Conservation (phyloP, 2,888 invertebrate species). For the Aplocera efformata region DNA sequence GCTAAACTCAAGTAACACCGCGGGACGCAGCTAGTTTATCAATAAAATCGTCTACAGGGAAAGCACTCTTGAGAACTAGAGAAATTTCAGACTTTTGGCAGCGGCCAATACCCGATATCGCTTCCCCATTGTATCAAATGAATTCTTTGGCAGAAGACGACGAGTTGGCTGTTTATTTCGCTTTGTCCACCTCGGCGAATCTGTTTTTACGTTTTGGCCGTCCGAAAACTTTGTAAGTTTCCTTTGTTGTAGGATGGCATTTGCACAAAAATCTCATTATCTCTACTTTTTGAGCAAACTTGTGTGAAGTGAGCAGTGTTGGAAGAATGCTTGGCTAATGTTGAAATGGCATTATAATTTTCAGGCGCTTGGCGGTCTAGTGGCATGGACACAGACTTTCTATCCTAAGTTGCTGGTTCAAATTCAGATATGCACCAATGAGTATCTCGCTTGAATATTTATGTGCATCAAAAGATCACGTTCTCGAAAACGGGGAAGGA, state of each 20-base stretch:
- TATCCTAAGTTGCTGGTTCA: too few species aligned
- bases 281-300: not conserved
- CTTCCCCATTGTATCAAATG: conserved; percentile 5
- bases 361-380: too few species aligned
- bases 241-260: not conserved
- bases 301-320: not conserved
- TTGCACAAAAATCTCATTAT: not conserved
- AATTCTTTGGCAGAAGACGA: conserved; percentile 13
- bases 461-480: too few species aligned
- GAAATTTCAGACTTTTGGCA: conserved; percentile 4
- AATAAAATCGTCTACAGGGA: not conserved
- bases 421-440: too few species aligned
- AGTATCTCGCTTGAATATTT: too few species aligned
- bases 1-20: too few species aligned
- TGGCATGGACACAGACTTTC: too few species aligned
- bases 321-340: too few species aligned
- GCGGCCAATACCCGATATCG: conserved; percentile 1
- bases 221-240: conserved; percentile 13
- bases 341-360: too few species aligned
- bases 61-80: not conserved
- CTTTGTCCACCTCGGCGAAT: conserved; percentile 11
- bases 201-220: conserved; percentile 18
- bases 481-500: too few species aligned
- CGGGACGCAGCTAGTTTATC: too few species aligned
- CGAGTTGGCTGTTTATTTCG: conserved; percentile 13